Evolutionary conservation across 2,797 vertebrate genomes (phyloP).

Genomic region (Carcharodon carcharias): DNA sequence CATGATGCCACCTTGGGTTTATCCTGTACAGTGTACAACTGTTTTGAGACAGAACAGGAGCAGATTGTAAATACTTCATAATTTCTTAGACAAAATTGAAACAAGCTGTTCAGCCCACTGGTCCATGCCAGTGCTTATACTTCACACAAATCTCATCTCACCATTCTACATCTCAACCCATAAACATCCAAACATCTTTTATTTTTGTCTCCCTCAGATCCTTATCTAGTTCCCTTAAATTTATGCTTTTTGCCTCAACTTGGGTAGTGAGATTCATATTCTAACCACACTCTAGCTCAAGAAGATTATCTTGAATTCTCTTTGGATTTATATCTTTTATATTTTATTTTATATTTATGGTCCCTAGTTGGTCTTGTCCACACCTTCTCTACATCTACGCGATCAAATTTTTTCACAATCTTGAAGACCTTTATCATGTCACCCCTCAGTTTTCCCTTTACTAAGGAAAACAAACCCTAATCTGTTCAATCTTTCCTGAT

Average conservation of each 20-base stretch:
- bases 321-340: no score
- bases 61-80: not conserved
- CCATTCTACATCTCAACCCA: not conserved
- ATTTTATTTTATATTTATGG: no score
- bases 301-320: no score
- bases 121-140: not conserved
- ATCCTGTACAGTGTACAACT: not conserved
- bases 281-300: no score
- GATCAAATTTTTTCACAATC: no score
- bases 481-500: no score
- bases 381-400: no score
- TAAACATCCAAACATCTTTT: not conserved
- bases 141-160: not conserved
- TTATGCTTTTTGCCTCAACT: not conserved
- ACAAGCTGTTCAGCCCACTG: not conserved
- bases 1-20: not conserved
- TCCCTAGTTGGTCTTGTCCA: no score
- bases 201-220: not conserved
- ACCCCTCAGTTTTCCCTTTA: no score
- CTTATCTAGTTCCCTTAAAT: no score
- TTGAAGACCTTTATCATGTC: no score
- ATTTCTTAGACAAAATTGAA: not conserved
- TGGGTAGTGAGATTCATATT: not conserved
- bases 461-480: no score
- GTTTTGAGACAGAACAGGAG: not conserved